A percentile compares a stretch with the other conserved stretches of the same genome.
phyloP scores from a whole-genome alignment of 2,113 vertebrate genomes.

The Cyanistes caeruleus region DNA sequence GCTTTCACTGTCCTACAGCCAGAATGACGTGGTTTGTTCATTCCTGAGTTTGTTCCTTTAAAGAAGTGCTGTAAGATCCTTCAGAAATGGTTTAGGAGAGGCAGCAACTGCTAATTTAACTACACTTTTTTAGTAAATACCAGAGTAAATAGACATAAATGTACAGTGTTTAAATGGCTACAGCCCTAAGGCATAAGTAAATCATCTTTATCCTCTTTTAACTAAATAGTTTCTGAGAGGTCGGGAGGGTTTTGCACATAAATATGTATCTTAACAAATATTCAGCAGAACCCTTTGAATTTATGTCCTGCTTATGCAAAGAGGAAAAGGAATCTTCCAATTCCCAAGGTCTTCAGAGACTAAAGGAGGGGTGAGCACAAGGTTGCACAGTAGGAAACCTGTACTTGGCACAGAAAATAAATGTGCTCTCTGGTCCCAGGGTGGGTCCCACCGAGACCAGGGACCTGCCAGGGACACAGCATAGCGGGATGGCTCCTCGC shows the following conservation, averaged over 20 bases:
- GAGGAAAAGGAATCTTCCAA: constrained; percentile 2
- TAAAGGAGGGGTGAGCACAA: rapidly evolving
- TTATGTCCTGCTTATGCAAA: constrained; percentile 41
- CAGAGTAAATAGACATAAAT: constrained; percentile 63
- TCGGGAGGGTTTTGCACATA: constrained; percentile 38
- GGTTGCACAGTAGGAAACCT: not conserved
- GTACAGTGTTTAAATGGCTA: constrained; percentile 61
- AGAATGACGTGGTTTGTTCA: not conserved
- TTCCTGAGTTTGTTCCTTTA: not conserved
- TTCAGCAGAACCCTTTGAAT: constrained; percentile 47
- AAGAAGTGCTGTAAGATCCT: not conserved
- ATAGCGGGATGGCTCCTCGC: rapidly evolving
- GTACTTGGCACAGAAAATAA: not conserved
- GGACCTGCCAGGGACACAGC: not conserved
- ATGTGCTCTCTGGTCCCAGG: rapidly evolving
- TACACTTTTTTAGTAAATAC: constrained; percentile 65
- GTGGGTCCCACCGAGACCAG: not conserved
- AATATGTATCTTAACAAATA: constrained; percentile 53
- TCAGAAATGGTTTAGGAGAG: not conserved
- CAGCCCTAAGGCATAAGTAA: constrained; percentile 60
- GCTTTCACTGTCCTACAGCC: not conserved
- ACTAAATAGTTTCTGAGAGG: constrained; percentile 47
- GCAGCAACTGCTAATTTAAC: not conserved
- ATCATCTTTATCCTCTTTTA: constrained; percentile 69
- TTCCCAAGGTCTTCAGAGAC: not conserved